phyloP scores from a whole-genome alignment of 2,888 invertebrate species.

The Diaperis boleti region DNA sequence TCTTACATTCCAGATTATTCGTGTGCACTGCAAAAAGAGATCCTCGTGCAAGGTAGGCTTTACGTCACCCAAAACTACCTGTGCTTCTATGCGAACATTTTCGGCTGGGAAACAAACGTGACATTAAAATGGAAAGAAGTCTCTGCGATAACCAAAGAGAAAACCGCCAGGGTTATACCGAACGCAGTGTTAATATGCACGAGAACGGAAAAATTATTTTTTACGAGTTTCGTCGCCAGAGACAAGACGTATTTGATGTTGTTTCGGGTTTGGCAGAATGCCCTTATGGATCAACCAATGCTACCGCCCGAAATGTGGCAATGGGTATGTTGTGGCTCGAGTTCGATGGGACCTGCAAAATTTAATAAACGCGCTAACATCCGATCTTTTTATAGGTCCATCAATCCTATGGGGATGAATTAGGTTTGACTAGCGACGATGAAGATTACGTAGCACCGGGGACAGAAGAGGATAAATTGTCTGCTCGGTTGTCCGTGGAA shows the following conservation, averaged over 20 bases:
- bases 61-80: constrained; percentile 96
- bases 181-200: constrained; percentile 93
- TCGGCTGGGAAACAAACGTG: constrained; percentile 94
- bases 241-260: constrained; percentile 97
- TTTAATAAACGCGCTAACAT: not conserved
- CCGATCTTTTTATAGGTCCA: constrained; percentile 76
- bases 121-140: constrained; percentile 91
- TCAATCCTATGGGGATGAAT: constrained; percentile 92
- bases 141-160: constrained; percentile 93
- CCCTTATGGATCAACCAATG: constrained; percentile 90
- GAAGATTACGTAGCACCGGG: constrained; percentile 83
- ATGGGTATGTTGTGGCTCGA: constrained; percentile 73
- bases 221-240: constrained; percentile 93
- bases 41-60: constrained; percentile 93
- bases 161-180: constrained; percentile 93
- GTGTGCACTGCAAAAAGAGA: constrained; percentile 96
- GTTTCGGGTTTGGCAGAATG: constrained; percentile 96
- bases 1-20: constrained; percentile 87
- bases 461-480: constrained; percentile 68
- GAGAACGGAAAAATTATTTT: constrained; percentile 86
- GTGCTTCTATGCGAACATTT: constrained; percentile 98
- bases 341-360: constrained; percentile 11
- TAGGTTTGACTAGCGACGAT: constrained; percentile 93
- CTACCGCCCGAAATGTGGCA: constrained; percentile 87
- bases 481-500: constrained; percentile 68